Evolutionary conservation across 2,113 vertebrate genomes (phyloP), one percentile per base, ranked within the genome.

Genomic region (Corvus cornix): DNA sequence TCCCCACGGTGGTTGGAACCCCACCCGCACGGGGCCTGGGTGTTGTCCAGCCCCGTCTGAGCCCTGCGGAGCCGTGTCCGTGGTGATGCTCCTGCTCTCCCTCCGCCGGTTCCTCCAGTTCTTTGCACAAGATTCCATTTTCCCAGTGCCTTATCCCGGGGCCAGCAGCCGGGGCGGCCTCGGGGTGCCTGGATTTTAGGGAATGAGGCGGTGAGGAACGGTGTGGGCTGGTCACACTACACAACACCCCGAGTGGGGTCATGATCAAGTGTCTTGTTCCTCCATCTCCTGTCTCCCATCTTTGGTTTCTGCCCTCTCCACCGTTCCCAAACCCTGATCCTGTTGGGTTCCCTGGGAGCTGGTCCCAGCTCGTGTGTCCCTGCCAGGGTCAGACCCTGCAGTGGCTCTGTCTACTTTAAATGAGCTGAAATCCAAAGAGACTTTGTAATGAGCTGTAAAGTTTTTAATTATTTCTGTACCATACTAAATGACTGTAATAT

Each of bases 391-490:
- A 1, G 13, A 6, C 60, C 2, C 78, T 27, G 72, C 27, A 72
- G 85, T 52, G 18, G 17, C 14, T 87, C 18, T 2, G 55, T 77
- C 84, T 89, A 49, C 90, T 93, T 91, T 9, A 89, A 83, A 93
- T 41, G 94, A 95, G 97, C 97, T 98, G 33, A 96, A 96, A 97
- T 93, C 97, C 97, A 98, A 98, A 98, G 97, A 98, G 49, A 89
- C 95, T 96, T 95, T 97, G 95, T 96, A 95, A 96, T 95, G 91
- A 97, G 92, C 81, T 97, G 95, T 97, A 96, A 97, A 95, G 96
- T 95, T 95, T 97, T 90, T 96, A 95, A 97, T 97, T 69, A 70
- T 95, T 86, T 67, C 95, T 98, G 97, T 98, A 98, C 95, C 49
- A 97, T 97, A 96, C 96, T 97, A 95, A 97, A 92, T 92, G 19